These are phyloP conservation scores for Grantiella picta DNA, from an alignment of 2,113 vertebrate genomes.

Conservation along the genomic window DNA sequence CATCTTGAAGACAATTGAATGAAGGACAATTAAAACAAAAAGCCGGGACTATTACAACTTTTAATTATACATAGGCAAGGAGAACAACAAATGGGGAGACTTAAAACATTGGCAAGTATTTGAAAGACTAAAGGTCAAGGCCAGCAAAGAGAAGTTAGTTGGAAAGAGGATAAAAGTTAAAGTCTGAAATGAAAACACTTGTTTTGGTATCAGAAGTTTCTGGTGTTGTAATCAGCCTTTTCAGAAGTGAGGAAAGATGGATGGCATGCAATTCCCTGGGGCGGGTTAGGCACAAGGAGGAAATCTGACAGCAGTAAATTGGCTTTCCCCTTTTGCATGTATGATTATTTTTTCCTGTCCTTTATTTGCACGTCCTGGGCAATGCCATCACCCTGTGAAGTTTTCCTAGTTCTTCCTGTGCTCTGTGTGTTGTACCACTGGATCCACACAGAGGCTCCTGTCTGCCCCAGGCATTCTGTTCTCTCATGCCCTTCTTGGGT, in stretches of 20 bases:
- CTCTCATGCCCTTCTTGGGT: not conserved
- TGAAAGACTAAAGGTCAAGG: not conserved
- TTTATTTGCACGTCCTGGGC: not conserved
- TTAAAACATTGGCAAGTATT: not conserved
- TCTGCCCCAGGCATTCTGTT: not conserved
- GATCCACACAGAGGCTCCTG: not conserved
- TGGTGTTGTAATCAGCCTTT: not conserved
- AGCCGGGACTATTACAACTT: not conserved
- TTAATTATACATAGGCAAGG: not conserved
- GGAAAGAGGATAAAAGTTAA: not conserved
- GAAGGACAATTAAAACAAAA: not conserved
- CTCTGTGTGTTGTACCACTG: rapidly evolving
- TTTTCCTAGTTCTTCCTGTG: not conserved
- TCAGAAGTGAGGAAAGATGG: not conserved
- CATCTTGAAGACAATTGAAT: not conserved
- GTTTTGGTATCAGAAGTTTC: not conserved
- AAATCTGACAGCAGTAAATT: not conserved
- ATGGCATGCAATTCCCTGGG: not conserved
- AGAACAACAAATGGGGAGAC: not conserved
- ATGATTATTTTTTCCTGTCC: not conserved
- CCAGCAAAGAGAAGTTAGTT: not conserved
- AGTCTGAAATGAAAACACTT: not conserved
- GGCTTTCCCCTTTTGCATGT: not conserved
- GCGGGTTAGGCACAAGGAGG: not conserved
- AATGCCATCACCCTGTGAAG: not conserved